Conservation (phyloP, 2,113 vertebrate species). For the Notechis scutatus region DNA sequence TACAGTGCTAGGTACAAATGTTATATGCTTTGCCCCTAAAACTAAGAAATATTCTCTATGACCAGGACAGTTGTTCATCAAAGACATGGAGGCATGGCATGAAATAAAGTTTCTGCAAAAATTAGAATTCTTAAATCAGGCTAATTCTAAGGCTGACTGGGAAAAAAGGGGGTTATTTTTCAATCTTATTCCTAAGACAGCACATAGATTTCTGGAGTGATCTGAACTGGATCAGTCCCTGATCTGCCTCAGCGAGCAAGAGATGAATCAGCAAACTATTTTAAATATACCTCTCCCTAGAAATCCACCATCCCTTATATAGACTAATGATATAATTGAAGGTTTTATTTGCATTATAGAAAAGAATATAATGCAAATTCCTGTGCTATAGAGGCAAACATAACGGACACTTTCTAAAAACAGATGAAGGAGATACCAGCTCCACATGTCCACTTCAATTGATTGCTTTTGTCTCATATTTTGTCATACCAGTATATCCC, state of each 20-base stretch:
- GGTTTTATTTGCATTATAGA: not conserved
- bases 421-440: not conserved
- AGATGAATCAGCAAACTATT: not conserved
- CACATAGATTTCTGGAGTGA: not conserved
- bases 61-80: not conserved
- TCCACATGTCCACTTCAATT: not conserved
- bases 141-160: not conserved
- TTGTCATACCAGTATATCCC: not conserved
- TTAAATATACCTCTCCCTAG: not conserved
- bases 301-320: not conserved
- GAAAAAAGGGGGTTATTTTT: too few relatives aligned
- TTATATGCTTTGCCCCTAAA: not conserved
- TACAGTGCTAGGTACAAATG: not conserved
- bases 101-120: not conserved
- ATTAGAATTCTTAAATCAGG: not conserved
- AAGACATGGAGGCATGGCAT: not conserved
- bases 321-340: not conserved
- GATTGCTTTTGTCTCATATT: not conserved
- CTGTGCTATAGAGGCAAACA: not conserved
- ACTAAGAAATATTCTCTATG: not conserved
- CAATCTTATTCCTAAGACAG: not conserved
- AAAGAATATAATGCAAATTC: not conserved
- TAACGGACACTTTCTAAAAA: not conserved
- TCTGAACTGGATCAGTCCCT: not conserved
- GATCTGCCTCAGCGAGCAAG: not conserved